Evolutionary conservation across 1,140 invertebrate species (phyloP), one percentile per base, ranked within the genome.

Genomic region (Hesperophylax magnus): DNA sequence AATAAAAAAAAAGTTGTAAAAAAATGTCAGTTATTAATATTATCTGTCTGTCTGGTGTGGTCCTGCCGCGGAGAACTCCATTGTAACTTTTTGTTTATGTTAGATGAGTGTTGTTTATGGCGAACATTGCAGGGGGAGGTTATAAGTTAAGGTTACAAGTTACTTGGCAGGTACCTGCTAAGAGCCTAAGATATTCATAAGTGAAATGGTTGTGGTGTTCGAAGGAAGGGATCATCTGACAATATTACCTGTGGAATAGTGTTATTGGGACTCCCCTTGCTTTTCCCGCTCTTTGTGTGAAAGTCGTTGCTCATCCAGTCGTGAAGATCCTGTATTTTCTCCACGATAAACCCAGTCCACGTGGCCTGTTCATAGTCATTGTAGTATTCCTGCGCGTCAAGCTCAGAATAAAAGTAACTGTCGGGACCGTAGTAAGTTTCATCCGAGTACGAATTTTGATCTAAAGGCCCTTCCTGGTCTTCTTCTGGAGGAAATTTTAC

Each of bases 311-410:
- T 86, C 2, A 92, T 85, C 90, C 91, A 91, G 79, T 91, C 88
- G 75, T 91, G 88, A 0, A 91, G 65, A 18, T 91, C 90, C 65
- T 90, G 89, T 0, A 92, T 86, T 79, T 91, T 89, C 78, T 91
- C 88, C 71, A 84, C 52, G 8, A 84, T 58, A 60, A 77, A 84
- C 14, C 52, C 65, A 17, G 77, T 60, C 82, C 82, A 84, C 15
- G 77, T 78, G 34, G 27, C 31, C 60, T 56, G 39, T 31, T 84
- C 80, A 54, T 84, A 84, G 58, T 81, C 78, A 53, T 75, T 74
- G 74, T 84, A 84, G 31, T 81, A 84, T 5, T 54, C 18, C 52
- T 77, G 31, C 0, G 82, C 82, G 56, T 84, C 82, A 14, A 31
- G 58, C 53, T 84, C 82, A 3, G 80, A 81, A 58, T 84, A 84